Conservation (phyloP, 2,113 vertebrate genomes). For the Oncorhynchus tshawytscha region DNA sequence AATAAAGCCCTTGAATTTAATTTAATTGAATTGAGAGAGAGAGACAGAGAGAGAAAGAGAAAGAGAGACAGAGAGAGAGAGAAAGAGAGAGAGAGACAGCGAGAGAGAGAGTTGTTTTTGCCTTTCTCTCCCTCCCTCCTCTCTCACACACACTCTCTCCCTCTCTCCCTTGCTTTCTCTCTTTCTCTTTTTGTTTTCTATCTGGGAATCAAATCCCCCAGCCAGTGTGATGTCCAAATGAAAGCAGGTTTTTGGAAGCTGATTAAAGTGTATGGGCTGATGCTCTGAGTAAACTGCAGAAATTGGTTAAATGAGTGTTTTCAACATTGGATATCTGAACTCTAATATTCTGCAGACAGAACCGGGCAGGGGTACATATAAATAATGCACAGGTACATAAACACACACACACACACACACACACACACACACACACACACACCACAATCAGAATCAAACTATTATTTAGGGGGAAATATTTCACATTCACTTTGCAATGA, state of each 20-base stretch:
- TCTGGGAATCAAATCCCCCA: conserved; percentile 49
- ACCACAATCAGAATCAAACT: no score
- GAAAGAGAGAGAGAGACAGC: no score
- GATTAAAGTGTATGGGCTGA: conserved; percentile 23
- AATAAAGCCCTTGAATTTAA: no score
- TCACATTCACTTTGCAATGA: not conserved
- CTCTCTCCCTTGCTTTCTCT: conserved; percentile 11
- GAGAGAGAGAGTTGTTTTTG: not conserved
- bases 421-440: not conserved
- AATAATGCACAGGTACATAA: conserved; percentile 14
- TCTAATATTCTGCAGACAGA: not conserved
- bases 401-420: not conserved
- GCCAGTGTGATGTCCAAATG: conserved; percentile 57
- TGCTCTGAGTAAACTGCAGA: conserved; percentile 28
- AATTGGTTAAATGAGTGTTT: conserved; percentile 39
- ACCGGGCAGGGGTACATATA: not conserved
- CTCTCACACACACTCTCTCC: conserved; percentile 9
- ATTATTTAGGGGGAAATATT: not conserved
- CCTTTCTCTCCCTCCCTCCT: conserved; percentile 16
- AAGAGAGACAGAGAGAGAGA: conserved; percentile 49
- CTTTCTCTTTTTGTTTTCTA: conserved; percentile 31
- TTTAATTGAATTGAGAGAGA: no score
- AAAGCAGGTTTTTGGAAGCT: conserved; percentile 41
- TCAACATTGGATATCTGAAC: conserved; percentile 40
- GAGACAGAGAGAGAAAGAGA: conserved; percentile 36